phyloP scores from a whole-genome alignment of 2,113 vertebrate genomes.

The Nerophis lumbriciformis region DNA sequence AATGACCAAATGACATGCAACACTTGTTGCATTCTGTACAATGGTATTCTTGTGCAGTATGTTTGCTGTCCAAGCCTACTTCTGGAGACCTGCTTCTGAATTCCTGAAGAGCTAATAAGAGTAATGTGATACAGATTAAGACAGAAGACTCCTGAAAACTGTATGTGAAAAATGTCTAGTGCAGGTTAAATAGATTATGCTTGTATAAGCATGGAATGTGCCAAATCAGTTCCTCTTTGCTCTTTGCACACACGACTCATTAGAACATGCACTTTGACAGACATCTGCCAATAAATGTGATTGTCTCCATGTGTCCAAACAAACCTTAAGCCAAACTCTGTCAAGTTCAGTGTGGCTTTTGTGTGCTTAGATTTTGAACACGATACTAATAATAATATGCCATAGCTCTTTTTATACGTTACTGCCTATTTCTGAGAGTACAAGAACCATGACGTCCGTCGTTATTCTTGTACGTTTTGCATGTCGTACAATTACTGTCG shows the following conservation, averaged over 20 bases:
- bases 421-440: too few relatives aligned
- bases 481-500: too few relatives aligned
- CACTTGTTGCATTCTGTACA: neutral
- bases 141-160: slow-evolving; percentile 12
- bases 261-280: neutral
- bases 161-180: slow-evolving; percentile 5
- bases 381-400: neutral
- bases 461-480: too few relatives aligned
- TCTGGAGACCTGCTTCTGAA: slow-evolving; percentile 9
- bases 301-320: slow-evolving; percentile 1
- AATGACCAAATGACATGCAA: neutral
- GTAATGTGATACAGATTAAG: slow-evolving; percentile 47
- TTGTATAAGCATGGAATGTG: neutral
- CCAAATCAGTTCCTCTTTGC: slow-evolving; percentile 1
- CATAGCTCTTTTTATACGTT: neutral
- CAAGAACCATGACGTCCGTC: too few relatives aligned
- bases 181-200: slow-evolving; percentile 24
- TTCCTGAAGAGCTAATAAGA: slow-evolving; percentile 37
- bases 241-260: neutral
- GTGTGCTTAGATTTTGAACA: neutral
- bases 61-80: neutral
- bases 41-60: neutral
- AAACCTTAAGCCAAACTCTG: neutral
- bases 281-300: neutral
- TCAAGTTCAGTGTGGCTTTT: neutral